phyloP scores from a whole-genome alignment of 2,888 invertebrate genomes.

The Petrolisthes cinctipes region DNA sequence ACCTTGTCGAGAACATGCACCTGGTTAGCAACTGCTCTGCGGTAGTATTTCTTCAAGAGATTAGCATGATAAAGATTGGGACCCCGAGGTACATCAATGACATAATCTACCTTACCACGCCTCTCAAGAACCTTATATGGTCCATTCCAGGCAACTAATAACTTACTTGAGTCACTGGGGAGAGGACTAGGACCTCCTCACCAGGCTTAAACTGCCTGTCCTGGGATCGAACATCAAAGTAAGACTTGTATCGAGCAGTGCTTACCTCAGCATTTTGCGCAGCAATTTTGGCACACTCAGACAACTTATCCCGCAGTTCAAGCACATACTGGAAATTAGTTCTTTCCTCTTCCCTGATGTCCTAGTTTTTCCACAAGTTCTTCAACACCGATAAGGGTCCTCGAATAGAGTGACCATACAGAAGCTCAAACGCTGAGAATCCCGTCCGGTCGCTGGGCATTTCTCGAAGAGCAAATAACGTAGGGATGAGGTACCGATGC shows the following conservation, averaged over 20 bases:
- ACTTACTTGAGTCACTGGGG: conserved; percentile 2
- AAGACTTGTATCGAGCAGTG: conserved; percentile 18
- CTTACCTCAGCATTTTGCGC: neutral
- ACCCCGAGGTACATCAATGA: conserved; percentile 9
- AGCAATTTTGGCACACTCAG: neutral
- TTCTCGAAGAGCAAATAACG: conserved; percentile 41
- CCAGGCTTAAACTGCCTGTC: neutral
- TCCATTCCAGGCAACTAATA: conserved; percentile 25
- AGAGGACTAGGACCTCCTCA: conserved; percentile 3
- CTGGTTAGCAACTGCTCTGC: neutral
- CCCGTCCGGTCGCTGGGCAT: conserved; percentile 37
- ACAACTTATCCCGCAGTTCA: conserved; percentile 16
- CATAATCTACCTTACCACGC: conserved; percentile 3
- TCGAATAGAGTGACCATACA: conserved; percentile 1
- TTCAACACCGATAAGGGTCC: conserved; percentile 23
- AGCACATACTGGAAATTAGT: conserved; percentile 24
- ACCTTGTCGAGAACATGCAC: neutral
- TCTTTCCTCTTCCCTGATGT: neutral
- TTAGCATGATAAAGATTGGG: conserved; percentile 27
- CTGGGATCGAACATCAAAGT: conserved; percentile 27
- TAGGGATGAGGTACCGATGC: conserved; percentile 2
- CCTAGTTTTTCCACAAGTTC: conserved; percentile 21
- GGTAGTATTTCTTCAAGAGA: conserved; percentile 2
- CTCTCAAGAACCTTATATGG: conserved; percentile 16
- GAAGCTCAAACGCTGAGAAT: conserved; percentile 29